Conservation (phyloP, 2,113 vertebrate genomes). For the Ciconia boyciana region DNA sequence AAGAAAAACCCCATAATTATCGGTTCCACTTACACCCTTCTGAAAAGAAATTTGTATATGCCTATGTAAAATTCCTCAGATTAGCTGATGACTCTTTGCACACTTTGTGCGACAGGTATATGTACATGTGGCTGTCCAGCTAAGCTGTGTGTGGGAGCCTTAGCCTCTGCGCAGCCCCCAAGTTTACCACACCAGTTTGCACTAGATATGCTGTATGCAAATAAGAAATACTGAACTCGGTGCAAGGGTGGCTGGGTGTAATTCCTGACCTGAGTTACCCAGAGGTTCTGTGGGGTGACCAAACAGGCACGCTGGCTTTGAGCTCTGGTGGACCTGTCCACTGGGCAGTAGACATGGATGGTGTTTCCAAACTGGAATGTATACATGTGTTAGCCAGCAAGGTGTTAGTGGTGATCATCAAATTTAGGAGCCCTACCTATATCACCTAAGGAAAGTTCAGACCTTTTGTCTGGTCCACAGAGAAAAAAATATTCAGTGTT, state of each 20-base stretch:
- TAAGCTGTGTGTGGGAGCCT: too few species aligned
- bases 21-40: neutral
- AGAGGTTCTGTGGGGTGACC: neutral
- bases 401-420: neutral
- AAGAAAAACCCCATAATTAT: neutral
- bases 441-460: neutral
- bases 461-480: neutral
- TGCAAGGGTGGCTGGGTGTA: neutral
- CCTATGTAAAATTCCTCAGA: neutral
- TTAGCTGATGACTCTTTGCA: neutral
- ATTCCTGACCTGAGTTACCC: neutral
- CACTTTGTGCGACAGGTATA: neutral
- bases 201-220: neutral
- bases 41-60: neutral
- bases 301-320: neutral
- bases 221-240: neutral
- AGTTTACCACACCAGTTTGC: neutral
- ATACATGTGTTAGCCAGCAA: neutral
- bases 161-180: too few species aligned
- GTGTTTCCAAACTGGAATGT: neutral
- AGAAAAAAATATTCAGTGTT: neutral
- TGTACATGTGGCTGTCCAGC: neutral
- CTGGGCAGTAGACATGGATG: neutral
- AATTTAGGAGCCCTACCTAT: neutral
- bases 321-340: neutral